Evolutionary conservation across 2,797 vertebrate species (phyloP).

Genomic region (Odontamblyopus rebecca): DNA sequence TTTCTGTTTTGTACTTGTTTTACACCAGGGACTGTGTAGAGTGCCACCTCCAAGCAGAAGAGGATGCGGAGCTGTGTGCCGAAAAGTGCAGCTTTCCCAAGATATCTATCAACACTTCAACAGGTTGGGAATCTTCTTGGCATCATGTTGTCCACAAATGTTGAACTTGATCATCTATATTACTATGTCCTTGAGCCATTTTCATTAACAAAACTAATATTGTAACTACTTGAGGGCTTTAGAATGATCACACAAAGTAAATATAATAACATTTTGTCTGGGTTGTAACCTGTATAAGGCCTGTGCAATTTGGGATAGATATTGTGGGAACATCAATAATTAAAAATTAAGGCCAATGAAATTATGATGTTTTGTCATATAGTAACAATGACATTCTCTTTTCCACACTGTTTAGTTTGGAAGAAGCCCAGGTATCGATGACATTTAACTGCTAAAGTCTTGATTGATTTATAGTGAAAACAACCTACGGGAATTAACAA

Average conservation of each 20-base stretch:
- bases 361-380: neutral
- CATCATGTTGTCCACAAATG: neutral
- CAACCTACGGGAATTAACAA: constrained; percentile 2
- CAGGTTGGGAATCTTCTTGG: constrained; percentile 76
- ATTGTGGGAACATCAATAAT: neutral
- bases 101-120: constrained; percentile 79
- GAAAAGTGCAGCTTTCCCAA: constrained; percentile 84
- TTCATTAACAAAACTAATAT: neutral
- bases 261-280: no score
- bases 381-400: neutral
- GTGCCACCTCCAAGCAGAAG: constrained; percentile 85
- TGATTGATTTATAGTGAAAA: neutral
- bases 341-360: neutral
- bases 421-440: neutral
- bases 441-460: neutral
- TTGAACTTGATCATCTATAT: no score
- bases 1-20: constrained; percentile 27
- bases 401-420: neutral
- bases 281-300: no score
- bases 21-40: constrained; percentile 88
- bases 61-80: constrained; percentile 76
- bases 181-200: no score
- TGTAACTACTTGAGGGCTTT: neutral
- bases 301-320: neutral
- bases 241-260: no score